Evolutionary conservation across 1,140 invertebrate genomes (phyloP).

Genomic region (Paraescarpia echinospica): DNA sequence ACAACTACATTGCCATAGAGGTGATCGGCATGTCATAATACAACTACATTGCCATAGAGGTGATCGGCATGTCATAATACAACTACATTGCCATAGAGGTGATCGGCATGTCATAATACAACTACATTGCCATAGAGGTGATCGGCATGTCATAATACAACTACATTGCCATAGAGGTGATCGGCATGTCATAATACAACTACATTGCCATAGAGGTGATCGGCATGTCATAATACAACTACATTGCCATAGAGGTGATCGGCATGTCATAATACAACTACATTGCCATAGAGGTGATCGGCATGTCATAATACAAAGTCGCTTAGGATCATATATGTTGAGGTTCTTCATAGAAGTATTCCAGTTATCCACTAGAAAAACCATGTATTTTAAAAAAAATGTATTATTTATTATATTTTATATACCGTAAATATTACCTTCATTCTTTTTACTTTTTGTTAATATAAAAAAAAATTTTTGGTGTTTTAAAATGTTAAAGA

Average conservation of each 20-base stretch:
- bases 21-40: constrained; percentile 61
- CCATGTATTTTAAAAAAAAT: too few species aligned
- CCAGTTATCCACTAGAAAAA: too few species aligned
- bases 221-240: constrained; percentile 25
- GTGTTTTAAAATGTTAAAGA: too few species aligned
- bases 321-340: too few species aligned
- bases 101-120: constrained; percentile 43
- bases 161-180: constrained; percentile 77
- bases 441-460: too few species aligned
- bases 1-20: constrained; percentile 69
- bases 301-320: constrained; percentile 53
- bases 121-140: constrained; percentile 76
- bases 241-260: constrained; percentile 77
- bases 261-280: constrained; percentile 15
- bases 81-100: constrained; percentile 75
- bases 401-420: too few species aligned
- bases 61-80: constrained; percentile 57
- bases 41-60: constrained; percentile 71
- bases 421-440: too few species aligned
- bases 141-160: constrained; percentile 38
- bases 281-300: constrained; percentile 78
- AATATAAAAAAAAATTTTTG: too few species aligned
- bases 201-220: constrained; percentile 77
- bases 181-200: constrained; percentile 31
- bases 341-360: too few species aligned